Evolutionary conservation across 2,797 vertebrate genomes (phyloP), one percentile per base, ranked within the genome.

Genomic region (Percopsis omiscomaycus): DNA sequence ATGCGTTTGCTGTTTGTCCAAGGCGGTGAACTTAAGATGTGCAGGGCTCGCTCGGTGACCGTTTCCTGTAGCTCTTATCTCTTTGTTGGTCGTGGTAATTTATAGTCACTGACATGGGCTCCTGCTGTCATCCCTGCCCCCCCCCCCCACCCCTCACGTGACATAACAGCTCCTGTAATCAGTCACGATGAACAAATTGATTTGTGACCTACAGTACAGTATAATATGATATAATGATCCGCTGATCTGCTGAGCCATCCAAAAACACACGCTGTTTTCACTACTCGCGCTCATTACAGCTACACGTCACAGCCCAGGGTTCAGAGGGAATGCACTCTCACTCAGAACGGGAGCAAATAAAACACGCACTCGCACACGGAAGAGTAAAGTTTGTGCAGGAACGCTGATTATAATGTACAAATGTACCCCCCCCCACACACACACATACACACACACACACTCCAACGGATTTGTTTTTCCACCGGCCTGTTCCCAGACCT

Each of bases 401-500:
- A 30, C 64, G 37, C 44, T 74, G 61, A 73, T 64, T 65, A 58
- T 56, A 48, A 59, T 37, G 5, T 3, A 49, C 3, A 30, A 56
- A 42, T 28, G 13, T 47, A 52, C 57, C 3, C 6, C 22, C 6
- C 59, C 15, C 3, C 5, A 13, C 10, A 9, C 55, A 50, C 6
- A 10, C 8, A 9, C 55, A 50, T 5, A 10, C 8, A 47, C 55
- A 57, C 61, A 44, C 2, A 28, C 46, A 61, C 13, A 61, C 55
- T 59, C 54, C 3, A 70, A 73, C 56, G 32, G 46, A 57, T 64
- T 59, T 57, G 50, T 10, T 59, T 27, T 28, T 11, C 58, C 4
- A 69, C 64, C 48, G 65, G 71, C 49, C 58, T 14, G 68, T 87
- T 90, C 83, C 82, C 83, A 89, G 83, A 82, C 75, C 66, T 78